Evolutionary conservation across 2,113 vertebrate species (phyloP).

Genomic region (Catagonus wagneri): DNA sequence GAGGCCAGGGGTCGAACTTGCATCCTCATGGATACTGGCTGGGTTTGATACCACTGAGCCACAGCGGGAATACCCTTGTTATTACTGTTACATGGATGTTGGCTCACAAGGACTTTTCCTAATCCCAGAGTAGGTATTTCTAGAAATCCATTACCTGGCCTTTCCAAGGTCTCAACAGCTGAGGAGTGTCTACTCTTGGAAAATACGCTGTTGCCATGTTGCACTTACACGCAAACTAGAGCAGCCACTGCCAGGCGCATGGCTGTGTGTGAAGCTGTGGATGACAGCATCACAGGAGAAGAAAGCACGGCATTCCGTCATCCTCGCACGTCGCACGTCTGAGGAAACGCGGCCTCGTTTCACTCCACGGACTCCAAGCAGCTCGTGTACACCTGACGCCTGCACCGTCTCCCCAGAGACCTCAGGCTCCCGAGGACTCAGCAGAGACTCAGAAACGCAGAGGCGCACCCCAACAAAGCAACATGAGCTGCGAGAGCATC

Average conservation of each 20-base stretch:
- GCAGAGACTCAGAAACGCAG: background rate
- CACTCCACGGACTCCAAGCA: too few relatives aligned
- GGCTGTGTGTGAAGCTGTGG: background rate
- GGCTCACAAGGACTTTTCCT: too few relatives aligned
- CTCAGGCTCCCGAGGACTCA: background rate
- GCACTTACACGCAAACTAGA: background rate
- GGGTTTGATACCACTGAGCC: too few relatives aligned
- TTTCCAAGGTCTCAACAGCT: background rate
- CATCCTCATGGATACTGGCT: too few relatives aligned
- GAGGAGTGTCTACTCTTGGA: background rate
- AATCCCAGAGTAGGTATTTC: background rate
- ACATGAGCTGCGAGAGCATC: background rate
- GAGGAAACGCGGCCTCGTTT: background rate
- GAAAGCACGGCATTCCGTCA: background rate
- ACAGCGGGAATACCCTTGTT: too few relatives aligned
- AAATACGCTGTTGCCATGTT: background rate
- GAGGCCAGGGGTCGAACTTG: background rate
- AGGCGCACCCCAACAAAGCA: background rate
- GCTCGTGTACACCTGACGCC: accelerated
- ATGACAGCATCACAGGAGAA: accelerated
- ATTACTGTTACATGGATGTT: too few relatives aligned
- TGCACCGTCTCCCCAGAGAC: background rate
- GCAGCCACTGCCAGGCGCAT: accelerated
- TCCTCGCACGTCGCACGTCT: accelerated
- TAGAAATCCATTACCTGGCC: accelerated